These are phyloP conservation scores for Pachymerium ferrugineum DNA, from an alignment of 2,888 invertebrate species.

Conservation along the genomic window DNA sequence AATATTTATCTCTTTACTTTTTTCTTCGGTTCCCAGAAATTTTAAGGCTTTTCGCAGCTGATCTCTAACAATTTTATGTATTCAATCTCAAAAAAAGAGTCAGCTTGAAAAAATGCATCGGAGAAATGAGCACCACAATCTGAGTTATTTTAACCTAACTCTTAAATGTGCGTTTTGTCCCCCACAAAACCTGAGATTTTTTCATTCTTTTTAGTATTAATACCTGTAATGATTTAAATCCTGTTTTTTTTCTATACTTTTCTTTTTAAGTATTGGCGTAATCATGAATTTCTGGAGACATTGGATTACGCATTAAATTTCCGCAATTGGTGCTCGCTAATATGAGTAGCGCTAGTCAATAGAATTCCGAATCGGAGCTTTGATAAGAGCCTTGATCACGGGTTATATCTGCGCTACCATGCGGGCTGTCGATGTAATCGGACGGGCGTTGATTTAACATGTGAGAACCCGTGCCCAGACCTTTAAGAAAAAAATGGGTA, in stretches of 20 bases:
- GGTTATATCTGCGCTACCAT: constrained; percentile 30
- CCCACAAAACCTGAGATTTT: not conserved
- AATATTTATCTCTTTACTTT: not conserved
- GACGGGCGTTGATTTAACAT: not conserved
- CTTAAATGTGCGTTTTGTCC: not conserved
- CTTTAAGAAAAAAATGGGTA: too few species aligned
- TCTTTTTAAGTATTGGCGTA: too few species aligned
- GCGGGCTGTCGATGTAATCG: constrained; percentile 30
- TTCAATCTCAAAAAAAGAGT: not conserved
- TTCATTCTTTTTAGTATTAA: not conserved
- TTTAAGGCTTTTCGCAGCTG: not conserved
- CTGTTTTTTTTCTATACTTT: not conserved
- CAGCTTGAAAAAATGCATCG: not conserved
- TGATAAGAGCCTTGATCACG: constrained; percentile 39
- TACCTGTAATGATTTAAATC: too few species aligned
- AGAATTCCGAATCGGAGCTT: constrained; percentile 51
- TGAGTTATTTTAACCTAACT: not conserved
- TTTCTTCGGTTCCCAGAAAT: not conserved
- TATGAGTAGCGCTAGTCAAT: constrained; percentile 44
- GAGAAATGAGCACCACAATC: not conserved
- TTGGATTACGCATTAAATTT: not conserved
- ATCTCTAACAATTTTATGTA: not conserved
- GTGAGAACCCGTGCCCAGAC: not conserved
- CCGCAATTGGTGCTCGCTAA: not conserved
- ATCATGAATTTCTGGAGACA: too few species aligned